Percentiles rank a stretch among this genome's conserved stretches.
Evolutionary conservation across 2,113 vertebrate genomes (phyloP).

Genomic region (Alexandromys fortis): DNA sequence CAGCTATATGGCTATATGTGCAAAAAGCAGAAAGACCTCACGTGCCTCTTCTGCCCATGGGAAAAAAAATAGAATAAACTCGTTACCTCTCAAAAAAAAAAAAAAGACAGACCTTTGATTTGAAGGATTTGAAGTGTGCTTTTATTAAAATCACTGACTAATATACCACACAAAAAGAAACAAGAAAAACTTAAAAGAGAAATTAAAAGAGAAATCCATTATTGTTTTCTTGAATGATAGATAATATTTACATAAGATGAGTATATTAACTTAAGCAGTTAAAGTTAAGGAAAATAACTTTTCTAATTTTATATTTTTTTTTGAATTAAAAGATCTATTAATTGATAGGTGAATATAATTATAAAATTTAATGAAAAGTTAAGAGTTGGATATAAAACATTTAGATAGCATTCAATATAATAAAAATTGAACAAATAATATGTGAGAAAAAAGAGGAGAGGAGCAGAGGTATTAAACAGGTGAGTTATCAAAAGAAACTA

Average conservation of each 20-base stretch:
- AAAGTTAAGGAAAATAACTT: neutral
- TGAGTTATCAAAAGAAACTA: too few relatives aligned
- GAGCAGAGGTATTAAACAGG: too few relatives aligned
- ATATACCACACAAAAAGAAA: neutral
- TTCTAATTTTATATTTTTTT: neutral
- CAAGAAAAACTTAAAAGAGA: neutral
- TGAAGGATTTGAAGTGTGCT: too few relatives aligned
- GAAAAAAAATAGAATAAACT: too few relatives aligned
- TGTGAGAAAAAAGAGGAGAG: too few relatives aligned
- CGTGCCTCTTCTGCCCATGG: too few relatives aligned
- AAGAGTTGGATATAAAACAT: neutral
- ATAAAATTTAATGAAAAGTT: neutral
- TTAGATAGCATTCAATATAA: neutral
- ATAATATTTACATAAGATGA: neutral
- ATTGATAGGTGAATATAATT: neutral
- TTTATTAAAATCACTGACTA: neutral
- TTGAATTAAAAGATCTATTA: neutral
- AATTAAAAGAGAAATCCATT: neutral
- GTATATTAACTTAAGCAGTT: neutral
- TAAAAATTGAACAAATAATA: too few relatives aligned
- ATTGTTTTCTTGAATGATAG: neutral
- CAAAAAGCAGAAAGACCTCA: too few relatives aligned
- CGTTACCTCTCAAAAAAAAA: too few relatives aligned
- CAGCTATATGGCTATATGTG: too few relatives aligned
- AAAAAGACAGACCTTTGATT: too few relatives aligned